Evolutionary conservation across 2,888 invertebrate genomes (phyloP), one percentile per base, ranked within the genome.

Genomic region (Augiades crinisus): DNA sequence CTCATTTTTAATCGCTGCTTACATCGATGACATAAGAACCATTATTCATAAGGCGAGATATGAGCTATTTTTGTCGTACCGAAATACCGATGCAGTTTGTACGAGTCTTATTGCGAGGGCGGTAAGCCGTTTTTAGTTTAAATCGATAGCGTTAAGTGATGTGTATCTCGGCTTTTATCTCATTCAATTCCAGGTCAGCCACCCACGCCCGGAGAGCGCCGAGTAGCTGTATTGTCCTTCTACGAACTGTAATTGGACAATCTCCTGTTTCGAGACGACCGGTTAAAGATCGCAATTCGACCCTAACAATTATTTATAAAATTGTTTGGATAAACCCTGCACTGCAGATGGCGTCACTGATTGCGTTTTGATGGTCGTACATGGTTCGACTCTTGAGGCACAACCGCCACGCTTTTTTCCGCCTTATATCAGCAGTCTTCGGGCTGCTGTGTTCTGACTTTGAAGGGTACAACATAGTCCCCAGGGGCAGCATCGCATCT

Each of bases 151-250:
- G 10, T n/a, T 27, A 27, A 27, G n/a, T 27, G 10, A 27, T 27
- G 10, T 10, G 27, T 13, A 40, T 43, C 13, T 12, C 5, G 43
- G 17, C 8, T 19, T 16, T 43, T 30, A 27, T 27, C 27, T 27
- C 27, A 43, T 43, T 43, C 43, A 43, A 43, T 43, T 43, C 31
- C 43, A 43, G 43, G 43, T 43, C 30, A 43, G 30, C 43, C 43
- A 43, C 43, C 43, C 43, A 44, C 43, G 43, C 43, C 10, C 40
- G 36, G 19, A 13, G 19, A 19, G 41, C 27, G 41, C 27, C 36
- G 5, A 36, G 17, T 27, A 16, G 46, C 17, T 3, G 36, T n/a
- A n/a, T 19, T 30, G 37, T 47, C 47, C 37, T 47, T 30, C 46
- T 27, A 16, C 36, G 37, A 33, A 37, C 17, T 37, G 27, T 37